Base-by-base conservation (phyloP, 2,888 invertebrate genomes). In the Epistrophe eligans region DNA sequence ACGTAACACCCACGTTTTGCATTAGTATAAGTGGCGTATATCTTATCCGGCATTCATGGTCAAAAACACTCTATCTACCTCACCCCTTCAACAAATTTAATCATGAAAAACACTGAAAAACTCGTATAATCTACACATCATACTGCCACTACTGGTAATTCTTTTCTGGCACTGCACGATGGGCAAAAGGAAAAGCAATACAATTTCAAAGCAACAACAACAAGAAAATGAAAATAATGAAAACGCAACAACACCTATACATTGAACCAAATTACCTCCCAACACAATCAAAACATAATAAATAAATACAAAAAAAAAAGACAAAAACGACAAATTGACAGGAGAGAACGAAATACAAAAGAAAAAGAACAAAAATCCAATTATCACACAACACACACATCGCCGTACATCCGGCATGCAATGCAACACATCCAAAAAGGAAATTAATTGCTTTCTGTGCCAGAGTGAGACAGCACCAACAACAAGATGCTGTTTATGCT, bases 361-460 rank as follows among this genome's bases (percentile, higher is more conserved):
- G 72, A 77, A 81, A 77, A 82, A 87, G 87, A 87, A 87, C 87
- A 87, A 87, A 87, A 87, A 87, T 87, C 87, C 87, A 87, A 87
- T 87, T 87, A 87, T 87, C 87, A 87, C 87, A 87, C 87, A 87
- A 87, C 87, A 79, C 87, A 87, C 79, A 87, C 87, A 87, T 66
- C 76, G 79, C 83, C 83, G 79, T 48, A 87, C 87, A 87, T 87
- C 87, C 87, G 87, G 87, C 87, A 83, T 87, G 87, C 87, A 87
- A 79, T 83, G 76, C 83, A 87, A 79, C 83, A 87, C 87, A 87
- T 62, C 79, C 76, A 87, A 83, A 87, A 87, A 87, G 70, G 76
- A 87, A 87, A 87, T 87, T 87, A 87, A 87, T 87, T 87, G 87
- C 87, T 87, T 87, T 87, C 83, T 87, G 83, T 83, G 87, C 72